A percentile compares a stretch with the other conserved stretches of the same genome.
Evolutionary conservation across 2,113 vertebrate genomes (phyloP).

Genomic region (Megalops atlanticus): DNA sequence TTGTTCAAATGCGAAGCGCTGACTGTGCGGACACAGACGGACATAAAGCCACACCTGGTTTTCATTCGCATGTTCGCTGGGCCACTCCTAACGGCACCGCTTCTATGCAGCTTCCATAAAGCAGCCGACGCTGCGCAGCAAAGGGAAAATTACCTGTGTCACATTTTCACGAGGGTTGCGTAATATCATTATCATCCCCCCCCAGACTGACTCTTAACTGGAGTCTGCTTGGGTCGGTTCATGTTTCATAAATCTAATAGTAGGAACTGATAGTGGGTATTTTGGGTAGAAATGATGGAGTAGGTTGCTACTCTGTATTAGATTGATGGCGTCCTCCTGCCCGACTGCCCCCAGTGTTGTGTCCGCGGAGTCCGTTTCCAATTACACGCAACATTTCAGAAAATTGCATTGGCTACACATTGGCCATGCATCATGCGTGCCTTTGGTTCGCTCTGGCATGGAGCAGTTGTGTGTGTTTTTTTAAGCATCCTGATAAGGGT

Average conservation of each 20-base stretch:
- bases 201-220: not conserved
- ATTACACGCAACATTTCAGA: constrained; percentile 2
- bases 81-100: not conserved
- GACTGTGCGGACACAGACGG: not conserved
- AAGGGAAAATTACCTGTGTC: not conserved
- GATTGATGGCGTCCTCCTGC: not conserved
- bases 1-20: constrained; percentile 4
- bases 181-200: not conserved
- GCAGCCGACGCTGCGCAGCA: not conserved
- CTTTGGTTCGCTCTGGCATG: not conserved
- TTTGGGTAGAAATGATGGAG: not conserved
- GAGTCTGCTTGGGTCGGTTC: not conserved
- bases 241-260: not conserved
- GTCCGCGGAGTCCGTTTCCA: not conserved
- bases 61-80: not conserved
- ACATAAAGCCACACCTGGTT: constrained; percentile 8
- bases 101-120: not conserved
- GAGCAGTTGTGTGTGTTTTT: not conserved
- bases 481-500: too few species aligned
- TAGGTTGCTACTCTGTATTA: not conserved
- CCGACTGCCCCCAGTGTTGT: not conserved
- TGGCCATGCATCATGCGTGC: not conserved
- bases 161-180: not conserved
- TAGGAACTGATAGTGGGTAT: not conserved
- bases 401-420: not conserved